Evolutionary conservation across 2,888 invertebrate species (phyloP), one percentile per base, ranked within the genome.

Genomic region (Eulithis testata): DNA sequence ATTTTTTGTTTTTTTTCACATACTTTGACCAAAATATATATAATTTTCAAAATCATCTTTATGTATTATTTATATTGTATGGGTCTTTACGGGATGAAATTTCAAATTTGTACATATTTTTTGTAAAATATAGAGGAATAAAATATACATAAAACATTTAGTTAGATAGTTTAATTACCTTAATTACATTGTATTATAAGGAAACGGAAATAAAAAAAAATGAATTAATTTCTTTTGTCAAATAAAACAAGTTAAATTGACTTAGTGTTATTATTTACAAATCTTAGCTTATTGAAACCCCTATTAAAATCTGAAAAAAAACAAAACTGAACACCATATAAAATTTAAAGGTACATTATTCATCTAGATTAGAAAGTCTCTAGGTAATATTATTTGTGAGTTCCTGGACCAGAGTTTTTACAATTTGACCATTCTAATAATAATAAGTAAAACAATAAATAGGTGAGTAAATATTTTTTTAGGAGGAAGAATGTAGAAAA

Each of bases 151-250:
- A 92, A 90, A 90, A 21, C 82, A 87, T 87, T 86, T 88, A 89
- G 82, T 73, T 91, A 93, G 91, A 89, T 93, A 92, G 91, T 80
- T 76, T 90, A 91, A 92, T 91, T 91, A 91, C 91, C 88, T 90
- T 89, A 89, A 90, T 83, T 89, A 89, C 86, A 87, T 79, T 92
- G 92, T 91, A 92, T 82, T 79, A 88, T 90, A 92, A 92, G 90
- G 88, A 89, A 91, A 89, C 75, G 87, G 89, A 89, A 88, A 86
- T 86, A 87, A 90, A 88, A 89, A 88, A 89, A 89, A 89, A 81
- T 90, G 89, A 91, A 92, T 90, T 87, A 88, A 91, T 91, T 91
- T 90, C 90, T 91, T 91, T 93, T 91, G 91, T 91, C 92, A 89
- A 92, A 91, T 90, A 91, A 93, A 90, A 91, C 89, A 81, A 87